These are phyloP conservation scores for Trachurus trachurus DNA, from an alignment of 2,797 vertebrate species.

Conservation along the genomic window DNA sequence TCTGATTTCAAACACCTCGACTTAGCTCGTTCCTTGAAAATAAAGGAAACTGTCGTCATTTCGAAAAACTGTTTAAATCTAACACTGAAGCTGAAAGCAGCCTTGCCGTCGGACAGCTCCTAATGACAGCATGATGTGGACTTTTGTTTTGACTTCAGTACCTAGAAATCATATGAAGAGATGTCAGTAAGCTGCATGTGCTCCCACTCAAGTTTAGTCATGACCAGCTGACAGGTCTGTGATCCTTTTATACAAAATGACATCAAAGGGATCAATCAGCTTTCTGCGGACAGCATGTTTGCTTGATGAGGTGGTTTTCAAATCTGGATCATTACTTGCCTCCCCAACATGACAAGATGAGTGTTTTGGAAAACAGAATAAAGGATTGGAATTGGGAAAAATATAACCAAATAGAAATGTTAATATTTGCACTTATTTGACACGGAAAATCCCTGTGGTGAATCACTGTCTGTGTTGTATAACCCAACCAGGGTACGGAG, in stretches of 20 bases:
- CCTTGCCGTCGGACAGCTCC: neutral
- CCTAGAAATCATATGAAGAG: constrained; percentile 8
- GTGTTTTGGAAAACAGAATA: neutral
- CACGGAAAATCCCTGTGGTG: neutral
- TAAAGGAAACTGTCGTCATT: neutral
- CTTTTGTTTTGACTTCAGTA: neutral
- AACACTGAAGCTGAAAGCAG: neutral
- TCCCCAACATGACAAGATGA: neutral
- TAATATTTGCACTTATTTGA: neutral
- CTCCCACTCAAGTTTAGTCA: neutral
- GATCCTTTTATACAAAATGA: neutral
- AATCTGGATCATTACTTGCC: neutral
- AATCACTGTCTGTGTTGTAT: constrained; percentile 27
- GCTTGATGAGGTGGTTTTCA: neutral
- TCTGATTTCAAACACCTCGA: too few relatives aligned
- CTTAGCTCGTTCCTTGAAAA: neutral
- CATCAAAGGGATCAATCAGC: neutral
- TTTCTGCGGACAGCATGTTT: constrained; percentile 9
- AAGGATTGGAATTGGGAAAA: neutral
- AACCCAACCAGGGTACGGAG: constrained; percentile 88
- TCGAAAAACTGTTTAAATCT: neutral
- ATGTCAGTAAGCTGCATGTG: neutral
- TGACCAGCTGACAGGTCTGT: constrained; percentile 2
- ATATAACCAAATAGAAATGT: neutral
- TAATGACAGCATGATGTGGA: neutral